Percentiles rank a stretch among this genome's conserved stretches.
Conservation (phyloP, 2,113 vertebrate species). For the Eidolon helvum region DNA sequence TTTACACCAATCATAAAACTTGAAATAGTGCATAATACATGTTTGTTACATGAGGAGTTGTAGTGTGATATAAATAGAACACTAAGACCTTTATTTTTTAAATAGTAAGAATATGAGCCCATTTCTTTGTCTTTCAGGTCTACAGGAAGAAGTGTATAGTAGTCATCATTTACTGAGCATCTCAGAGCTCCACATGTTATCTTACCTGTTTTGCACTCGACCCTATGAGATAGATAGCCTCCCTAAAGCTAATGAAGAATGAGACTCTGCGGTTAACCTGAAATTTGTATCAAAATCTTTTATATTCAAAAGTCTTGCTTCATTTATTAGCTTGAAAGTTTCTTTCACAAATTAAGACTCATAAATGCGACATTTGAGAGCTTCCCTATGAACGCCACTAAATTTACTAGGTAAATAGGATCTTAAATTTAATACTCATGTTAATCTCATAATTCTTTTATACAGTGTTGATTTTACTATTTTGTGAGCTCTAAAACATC, state of each 20-base stretch:
- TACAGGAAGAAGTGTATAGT: neutral
- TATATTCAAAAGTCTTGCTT: neutral
- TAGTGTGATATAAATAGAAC: neutral
- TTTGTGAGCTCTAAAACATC: neutral
- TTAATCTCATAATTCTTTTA: constrained; percentile 1
- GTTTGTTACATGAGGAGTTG: neutral
- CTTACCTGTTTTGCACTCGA: neutral
- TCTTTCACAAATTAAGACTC: constrained; percentile 24
- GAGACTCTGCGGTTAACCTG: neutral
- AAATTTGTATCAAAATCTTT: neutral
- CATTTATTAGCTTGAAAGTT: neutral
- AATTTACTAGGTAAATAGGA: neutral
- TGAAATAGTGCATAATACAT: neutral
- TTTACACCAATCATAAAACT: neutral
- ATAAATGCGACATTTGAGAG: neutral
- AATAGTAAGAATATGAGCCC: neutral
- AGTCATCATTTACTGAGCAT: neutral
- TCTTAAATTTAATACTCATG: neutral
- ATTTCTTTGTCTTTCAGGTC: neutral
- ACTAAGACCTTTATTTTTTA: neutral
- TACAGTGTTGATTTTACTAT: neutral
- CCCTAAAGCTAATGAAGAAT: neutral
- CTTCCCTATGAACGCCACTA: neutral
- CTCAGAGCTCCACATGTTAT: neutral
- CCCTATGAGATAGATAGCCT: neutral